Base-by-base conservation (phyloP, 2,797 vertebrate species). In the Euphonia xanthogaster region DNA sequence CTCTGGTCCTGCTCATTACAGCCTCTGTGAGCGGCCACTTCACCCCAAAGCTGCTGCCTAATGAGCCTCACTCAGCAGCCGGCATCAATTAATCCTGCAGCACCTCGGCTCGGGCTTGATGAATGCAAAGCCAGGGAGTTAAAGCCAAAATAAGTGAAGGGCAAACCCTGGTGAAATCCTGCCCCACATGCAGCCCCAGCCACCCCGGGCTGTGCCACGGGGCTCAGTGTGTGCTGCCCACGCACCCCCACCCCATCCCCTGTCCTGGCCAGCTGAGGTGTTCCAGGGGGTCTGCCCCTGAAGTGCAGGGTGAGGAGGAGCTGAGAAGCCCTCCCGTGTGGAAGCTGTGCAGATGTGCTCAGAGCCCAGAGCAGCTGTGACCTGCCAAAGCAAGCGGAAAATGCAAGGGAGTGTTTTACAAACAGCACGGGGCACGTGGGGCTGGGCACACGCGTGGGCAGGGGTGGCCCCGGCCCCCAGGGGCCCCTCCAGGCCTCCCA, bases 371-470 rank as follows among this genome's bases (percentile, higher is more conserved):
- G 88, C 95, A 90, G 91, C 92, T 96, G 96, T 6, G 86, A 48
- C 68, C 88, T 95, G 95, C 88, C 94, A 92, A 93, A 61, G 77
- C 96, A 86, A 76, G 48, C 83, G 94, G 96, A 92, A 97, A 96
- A 97, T 96, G 31, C 39, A 44, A 60, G 91, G 50, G 86, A 77
- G 86, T 54, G 91, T 80, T 97, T 55, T 66, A 53, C 67, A 71
- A 74, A 83, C 70, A 76, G 8, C 77, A 5, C 67, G 39, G 73
- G 71, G 71, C 33, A 14, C 9, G 10, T 3, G 54, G 60, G 60
- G 7, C 54, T 14, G 48, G 15, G 62, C 31, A 57, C 67, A 28
- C 27, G 13, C 8, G 3, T 10, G 75, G 31, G 63, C 53, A 48
- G 51, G 65, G 91, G 10, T 8, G 65, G 25, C 25, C 23, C 39